Percentiles rank a stretch among this genome's conserved stretches.
These are phyloP conservation scores for Limnephilus marmoratus DNA, from an alignment of 2,888 invertebrate species.

Conservation along the genomic window DNA sequence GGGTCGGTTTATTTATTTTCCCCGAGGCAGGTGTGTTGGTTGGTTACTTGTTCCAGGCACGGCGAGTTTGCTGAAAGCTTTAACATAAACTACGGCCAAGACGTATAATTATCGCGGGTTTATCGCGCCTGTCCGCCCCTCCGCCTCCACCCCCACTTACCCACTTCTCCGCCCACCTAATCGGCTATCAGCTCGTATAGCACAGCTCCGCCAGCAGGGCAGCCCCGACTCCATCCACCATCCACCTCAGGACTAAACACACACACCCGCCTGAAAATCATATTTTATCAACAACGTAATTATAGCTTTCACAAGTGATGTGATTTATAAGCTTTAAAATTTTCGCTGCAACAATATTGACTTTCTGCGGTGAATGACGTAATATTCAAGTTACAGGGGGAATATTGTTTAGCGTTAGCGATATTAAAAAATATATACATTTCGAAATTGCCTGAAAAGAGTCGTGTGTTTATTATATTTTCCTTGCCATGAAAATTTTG, in stretches of 20 bases:
- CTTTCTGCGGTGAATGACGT: neutral
- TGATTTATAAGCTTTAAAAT: neutral
- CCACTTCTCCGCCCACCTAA: neutral
- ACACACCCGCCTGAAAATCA: neutral
- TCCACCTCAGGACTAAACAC: neutral
- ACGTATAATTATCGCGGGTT: constrained; percentile 34
- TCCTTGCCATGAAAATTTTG: no score
- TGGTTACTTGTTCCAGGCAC: neutral
- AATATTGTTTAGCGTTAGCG: no score
- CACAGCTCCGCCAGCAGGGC: neutral
- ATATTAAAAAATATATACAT: no score
- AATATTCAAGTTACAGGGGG: neutral
- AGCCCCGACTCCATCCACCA: neutral
- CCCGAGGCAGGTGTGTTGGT: constrained; percentile 7
- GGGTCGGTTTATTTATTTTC: neutral
- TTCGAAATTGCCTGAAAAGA: no score
- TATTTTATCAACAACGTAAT: no score
- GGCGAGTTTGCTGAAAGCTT: constrained; percentile 37
- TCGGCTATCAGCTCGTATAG: neutral
- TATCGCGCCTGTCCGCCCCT: constrained; percentile 10
- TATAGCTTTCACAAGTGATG: neutral
- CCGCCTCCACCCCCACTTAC: neutral
- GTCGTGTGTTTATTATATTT: no score
- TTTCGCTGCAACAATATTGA: neutral
- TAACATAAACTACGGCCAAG: constrained; percentile 27